Percentiles rank a stretch among this genome's conserved stretches.
Conservation (phyloP, 2,113 vertebrate species). For the Colossoma macropomum region DNA sequence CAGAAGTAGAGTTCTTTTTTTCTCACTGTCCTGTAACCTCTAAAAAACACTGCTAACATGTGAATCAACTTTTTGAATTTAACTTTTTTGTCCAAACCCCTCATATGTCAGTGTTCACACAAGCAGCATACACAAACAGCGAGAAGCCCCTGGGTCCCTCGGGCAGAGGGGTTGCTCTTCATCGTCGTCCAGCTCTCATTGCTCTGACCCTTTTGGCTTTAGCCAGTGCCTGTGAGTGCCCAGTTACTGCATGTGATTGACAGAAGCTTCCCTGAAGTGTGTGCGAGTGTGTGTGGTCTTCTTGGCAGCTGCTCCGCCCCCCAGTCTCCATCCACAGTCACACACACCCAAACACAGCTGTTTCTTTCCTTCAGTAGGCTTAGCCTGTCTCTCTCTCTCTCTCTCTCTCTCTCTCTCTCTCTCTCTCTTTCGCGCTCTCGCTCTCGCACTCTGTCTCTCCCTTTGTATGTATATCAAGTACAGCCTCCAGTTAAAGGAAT, state of each 20-base stretch:
- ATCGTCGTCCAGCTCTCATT: conserved; percentile 9
- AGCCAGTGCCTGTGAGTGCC: conserved; percentile 18
- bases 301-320: conserved; percentile 31
- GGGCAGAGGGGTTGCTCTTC: background rate
- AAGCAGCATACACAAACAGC: background rate
- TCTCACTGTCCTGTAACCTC: background rate
- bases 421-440: conserved; percentile 1
- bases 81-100: background rate
- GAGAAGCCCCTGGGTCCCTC: background rate
- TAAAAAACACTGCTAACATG: background rate
- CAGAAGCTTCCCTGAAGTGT: conserved; percentile 16
- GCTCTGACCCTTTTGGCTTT: conserved; percentile 9
- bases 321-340: conserved; percentile 19
- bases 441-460: background rate
- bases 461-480: background rate
- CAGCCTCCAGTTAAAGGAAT: background rate
- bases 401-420: background rate
- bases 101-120: background rate
- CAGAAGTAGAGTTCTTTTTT: background rate
- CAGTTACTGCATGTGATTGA: conserved; percentile 35
- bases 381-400: background rate
- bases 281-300: conserved; percentile 48
- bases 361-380: conserved; percentile 38
- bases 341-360: conserved; percentile 37
- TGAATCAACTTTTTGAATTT: too few species aligned